Evolutionary conservation across 2,888 invertebrate species (phyloP).

Genomic region (Cheilosia vulpina): DNA sequence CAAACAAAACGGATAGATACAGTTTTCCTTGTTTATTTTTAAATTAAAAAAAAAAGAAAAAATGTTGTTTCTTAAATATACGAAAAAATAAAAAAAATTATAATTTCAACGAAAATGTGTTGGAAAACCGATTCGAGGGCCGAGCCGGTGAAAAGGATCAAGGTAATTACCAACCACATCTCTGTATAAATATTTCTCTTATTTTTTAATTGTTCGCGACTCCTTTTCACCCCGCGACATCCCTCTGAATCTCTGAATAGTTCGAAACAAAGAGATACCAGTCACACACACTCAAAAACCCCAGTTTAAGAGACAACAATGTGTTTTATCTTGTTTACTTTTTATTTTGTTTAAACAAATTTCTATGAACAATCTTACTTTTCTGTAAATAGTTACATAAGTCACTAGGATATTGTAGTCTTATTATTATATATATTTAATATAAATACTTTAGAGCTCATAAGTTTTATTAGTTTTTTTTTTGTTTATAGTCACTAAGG

Average conservation of each 20-base stretch:
- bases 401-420: slow-evolving; percentile 80
- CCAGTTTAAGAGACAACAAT: slow-evolving; percentile 53
- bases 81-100: slow-evolving; percentile 19
- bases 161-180: slow-evolving; percentile 68
- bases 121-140: slow-evolving; percentile 53
- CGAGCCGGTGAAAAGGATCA: slow-evolving; percentile 66
- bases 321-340: no score
- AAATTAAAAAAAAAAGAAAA: slow-evolving; percentile 22
- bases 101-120: slow-evolving; percentile 62
- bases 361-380: slow-evolving; percentile 51
- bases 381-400: slow-evolving; percentile 82
- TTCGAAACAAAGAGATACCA: slow-evolving; percentile 53
- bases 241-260: slow-evolving; percentile 32
- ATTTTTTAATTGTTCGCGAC: slow-evolving; percentile 13
- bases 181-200: slow-evolving; percentile 55
- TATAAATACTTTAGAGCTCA: slow-evolving; percentile 67
- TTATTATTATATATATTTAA: slow-evolving; percentile 72
- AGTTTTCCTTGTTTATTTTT: slow-evolving; percentile 53
- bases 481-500: slow-evolving; percentile 53
- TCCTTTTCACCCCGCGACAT: slow-evolving; percentile 48
- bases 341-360: slow-evolving; percentile 11
- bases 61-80: slow-evolving; percentile 34
- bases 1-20: slow-evolving; percentile 36
- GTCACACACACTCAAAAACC: slow-evolving; percentile 50
- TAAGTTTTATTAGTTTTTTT: slow-evolving; percentile 42